These are phyloP conservation scores for Colistium nudipinnis DNA, from an alignment of 2,113 vertebrate species.

Conservation along the genomic window DNA sequence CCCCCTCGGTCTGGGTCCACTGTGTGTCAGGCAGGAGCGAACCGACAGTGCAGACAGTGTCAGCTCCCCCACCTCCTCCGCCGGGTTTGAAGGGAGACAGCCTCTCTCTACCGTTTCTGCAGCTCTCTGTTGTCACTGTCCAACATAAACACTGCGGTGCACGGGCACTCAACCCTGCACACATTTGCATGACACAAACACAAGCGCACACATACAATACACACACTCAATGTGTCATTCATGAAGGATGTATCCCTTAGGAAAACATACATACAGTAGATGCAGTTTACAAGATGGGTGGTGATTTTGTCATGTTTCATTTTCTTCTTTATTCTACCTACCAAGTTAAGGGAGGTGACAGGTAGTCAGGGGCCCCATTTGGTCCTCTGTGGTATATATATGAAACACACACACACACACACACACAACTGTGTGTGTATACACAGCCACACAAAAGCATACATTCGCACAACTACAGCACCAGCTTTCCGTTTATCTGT, in stretches of 20 bases:
- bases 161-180: neutral
- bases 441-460: neutral
- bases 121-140: slow-evolving; percentile 20
- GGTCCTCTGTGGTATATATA: neutral
- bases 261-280: slow-evolving; percentile 7
- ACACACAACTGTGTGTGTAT: too few species aligned
- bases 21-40: slow-evolving; percentile 10
- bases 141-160: neutral
- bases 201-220: slow-evolving; percentile 1
- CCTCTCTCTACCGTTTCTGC: neutral
- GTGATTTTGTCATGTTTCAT: slow-evolving; percentile 30
- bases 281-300: neutral
- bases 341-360: slow-evolving; percentile 9
- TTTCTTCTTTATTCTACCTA: slow-evolving; percentile 18
- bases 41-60: neutral
- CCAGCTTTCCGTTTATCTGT: slow-evolving; percentile 44
- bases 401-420: too few species aligned
- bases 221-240: slow-evolving; percentile 1
- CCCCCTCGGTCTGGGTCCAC: slow-evolving; percentile 8
- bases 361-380: slow-evolving; percentile 19
- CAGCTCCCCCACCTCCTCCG: neutral
- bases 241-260: neutral
- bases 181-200: slow-evolving; percentile 25
- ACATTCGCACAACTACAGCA: slow-evolving; percentile 17
- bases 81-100: neutral